A percentile compares a stretch with the other conserved stretches of the same genome.
phyloP scores from a whole-genome alignment of 2,797 vertebrate genomes.

The Sebastolobus alascanus region DNA sequence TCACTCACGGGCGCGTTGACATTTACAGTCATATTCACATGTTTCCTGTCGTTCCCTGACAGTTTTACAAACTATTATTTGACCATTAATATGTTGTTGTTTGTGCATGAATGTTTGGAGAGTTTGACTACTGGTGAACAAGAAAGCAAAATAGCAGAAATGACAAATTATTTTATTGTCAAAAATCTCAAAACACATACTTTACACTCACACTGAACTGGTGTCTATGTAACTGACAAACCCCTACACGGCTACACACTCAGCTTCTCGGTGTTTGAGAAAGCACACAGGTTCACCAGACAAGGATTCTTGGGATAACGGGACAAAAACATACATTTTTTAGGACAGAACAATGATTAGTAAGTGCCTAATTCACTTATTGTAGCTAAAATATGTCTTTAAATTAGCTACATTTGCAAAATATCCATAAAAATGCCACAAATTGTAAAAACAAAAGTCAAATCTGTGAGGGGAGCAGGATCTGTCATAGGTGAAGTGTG shows the following conservation, averaged over 20 bases:
- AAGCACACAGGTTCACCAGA: conserved; percentile 57
- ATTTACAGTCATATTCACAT: conserved; percentile 19
- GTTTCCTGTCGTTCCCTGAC: conserved; percentile 9
- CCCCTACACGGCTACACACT: conserved; percentile 55
- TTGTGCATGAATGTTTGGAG: too few species aligned
- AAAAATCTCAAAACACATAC: conserved; percentile 69
- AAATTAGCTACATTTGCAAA: conserved; percentile 52
- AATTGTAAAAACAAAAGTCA: conserved; percentile 61
- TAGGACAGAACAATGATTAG: neutral
- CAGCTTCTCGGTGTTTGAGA: conserved; percentile 21
- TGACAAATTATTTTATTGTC: conserved; percentile 72
- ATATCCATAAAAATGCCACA: conserved; percentile 63
- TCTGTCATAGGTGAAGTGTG: conserved; percentile 20
- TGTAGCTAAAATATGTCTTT: conserved; percentile 21
- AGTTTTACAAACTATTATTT: conserved; percentile 1
- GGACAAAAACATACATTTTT: conserved; percentile 35
- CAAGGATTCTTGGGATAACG: neutral
- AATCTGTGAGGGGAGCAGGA: conserved; percentile 15
- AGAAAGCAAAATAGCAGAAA: conserved; percentile 43
- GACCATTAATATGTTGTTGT: neutral
- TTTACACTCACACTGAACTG: conserved; percentile 55
- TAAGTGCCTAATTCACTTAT: conserved; percentile 18
- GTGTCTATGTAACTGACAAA: conserved; percentile 37
- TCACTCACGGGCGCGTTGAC: conserved; percentile 22
- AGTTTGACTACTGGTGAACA: conserved; percentile 7